These are phyloP conservation scores for Vidua macroura DNA, from an alignment of 2,113 vertebrate genomes.

Conservation along the genomic window DNA sequence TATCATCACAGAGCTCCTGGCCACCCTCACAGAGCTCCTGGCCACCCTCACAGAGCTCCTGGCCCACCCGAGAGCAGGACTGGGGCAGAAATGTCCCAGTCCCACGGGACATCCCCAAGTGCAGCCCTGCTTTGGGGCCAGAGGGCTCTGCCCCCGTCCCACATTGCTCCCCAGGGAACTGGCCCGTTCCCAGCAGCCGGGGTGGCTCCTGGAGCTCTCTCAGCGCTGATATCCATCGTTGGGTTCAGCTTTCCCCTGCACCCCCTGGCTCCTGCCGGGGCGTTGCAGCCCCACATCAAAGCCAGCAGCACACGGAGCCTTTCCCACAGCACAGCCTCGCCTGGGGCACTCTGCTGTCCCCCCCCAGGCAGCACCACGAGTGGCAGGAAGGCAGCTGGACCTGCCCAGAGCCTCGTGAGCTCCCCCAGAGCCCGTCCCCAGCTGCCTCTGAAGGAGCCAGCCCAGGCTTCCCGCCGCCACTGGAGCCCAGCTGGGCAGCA, in stretches of 20 bases:
- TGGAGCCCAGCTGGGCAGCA: background rate
- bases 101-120: fast-evolving
- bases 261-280: background rate
- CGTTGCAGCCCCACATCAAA: background rate
- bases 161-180: fast-evolving
- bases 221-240: background rate
- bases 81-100: background rate
- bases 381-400: background rate
- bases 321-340: background rate
- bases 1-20: fast-evolving
- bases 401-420: background rate
- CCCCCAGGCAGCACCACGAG: background rate
- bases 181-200: fast-evolving
- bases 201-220: background rate
- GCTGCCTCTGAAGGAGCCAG: fast-evolving
- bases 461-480: background rate
- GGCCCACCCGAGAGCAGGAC: fast-evolving
- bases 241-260: background rate
- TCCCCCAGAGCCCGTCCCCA: background rate
- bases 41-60: fast-evolving
- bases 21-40: fast-evolving
- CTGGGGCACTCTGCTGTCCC: fast-evolving
- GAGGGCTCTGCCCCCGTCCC: background rate
- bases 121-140: background rate
- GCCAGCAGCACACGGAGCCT: fast-evolving